Conservation (phyloP, 2,113 vertebrate species). For the Meleagris gallopavo region DNA sequence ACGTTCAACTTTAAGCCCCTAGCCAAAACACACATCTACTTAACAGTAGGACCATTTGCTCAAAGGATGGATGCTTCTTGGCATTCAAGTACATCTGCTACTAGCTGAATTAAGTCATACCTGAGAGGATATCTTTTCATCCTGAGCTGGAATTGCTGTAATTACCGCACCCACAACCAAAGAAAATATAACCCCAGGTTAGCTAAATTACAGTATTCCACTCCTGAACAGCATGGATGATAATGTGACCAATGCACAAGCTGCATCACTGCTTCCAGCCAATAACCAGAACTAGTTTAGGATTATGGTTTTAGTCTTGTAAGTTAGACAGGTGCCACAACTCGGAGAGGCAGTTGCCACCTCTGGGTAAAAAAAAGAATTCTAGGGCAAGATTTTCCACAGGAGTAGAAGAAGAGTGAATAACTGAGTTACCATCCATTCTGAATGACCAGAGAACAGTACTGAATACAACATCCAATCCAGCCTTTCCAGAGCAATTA, state of each 20-base stretch:
- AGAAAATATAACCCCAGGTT: neutral
- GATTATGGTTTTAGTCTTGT: neutral
- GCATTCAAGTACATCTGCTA: accelerated
- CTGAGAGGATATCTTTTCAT: neutral
- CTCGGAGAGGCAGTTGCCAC: neutral
- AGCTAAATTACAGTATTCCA: too few relatives aligned
- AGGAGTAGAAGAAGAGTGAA: accelerated
- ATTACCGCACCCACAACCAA: neutral
- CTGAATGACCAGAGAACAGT: neutral
- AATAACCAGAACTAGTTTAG: neutral
- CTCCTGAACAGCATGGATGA: neutral
- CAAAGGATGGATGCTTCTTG: neutral
- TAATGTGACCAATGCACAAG: accelerated
- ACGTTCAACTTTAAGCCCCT: neutral
- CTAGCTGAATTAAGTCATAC: neutral
- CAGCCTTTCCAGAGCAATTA: neutral
- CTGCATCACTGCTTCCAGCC: neutral
- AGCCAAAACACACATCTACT: neutral
- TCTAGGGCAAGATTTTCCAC: neutral
- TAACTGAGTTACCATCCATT: neutral
- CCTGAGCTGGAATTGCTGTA: neutral
- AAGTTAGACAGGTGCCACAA: neutral
- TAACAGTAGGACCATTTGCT: neutral
- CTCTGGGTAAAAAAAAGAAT: accelerated
- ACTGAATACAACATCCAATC: neutral